Conservation (phyloP, 2,888 invertebrate genomes). For the Ophraella communa region DNA sequence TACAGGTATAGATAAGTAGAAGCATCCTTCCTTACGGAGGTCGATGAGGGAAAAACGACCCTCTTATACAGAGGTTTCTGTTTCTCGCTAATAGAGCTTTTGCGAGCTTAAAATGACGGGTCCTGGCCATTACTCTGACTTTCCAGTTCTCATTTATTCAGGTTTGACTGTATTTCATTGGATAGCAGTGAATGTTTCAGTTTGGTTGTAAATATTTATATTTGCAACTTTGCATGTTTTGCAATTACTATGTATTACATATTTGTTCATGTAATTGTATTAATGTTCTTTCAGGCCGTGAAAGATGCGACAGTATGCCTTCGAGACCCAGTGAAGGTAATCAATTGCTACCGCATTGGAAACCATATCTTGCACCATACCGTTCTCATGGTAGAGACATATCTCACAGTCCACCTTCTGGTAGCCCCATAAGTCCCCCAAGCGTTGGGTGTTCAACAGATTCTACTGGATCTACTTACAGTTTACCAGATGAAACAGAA, state of each 20-base stretch:
- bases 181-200: too few species aligned
- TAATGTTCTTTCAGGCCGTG: constrained; percentile 59
- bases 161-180: too few species aligned
- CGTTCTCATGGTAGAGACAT: constrained; percentile 59
- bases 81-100: too few species aligned
- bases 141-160: too few species aligned
- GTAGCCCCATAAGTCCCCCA: constrained; percentile 68
- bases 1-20: too few species aligned
- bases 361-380: constrained; percentile 46
- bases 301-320: constrained; percentile 84
- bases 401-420: constrained; percentile 60
- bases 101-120: too few species aligned
- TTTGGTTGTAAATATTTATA: background rate
- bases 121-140: too few species aligned
- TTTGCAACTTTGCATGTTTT: background rate
- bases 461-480: constrained; percentile 72
- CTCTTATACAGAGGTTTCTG: too few species aligned
- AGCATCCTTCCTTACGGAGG: too few species aligned
- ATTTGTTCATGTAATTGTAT: background rate
- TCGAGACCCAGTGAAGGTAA: constrained; percentile 72
- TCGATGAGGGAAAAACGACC: too few species aligned
- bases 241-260: background rate
- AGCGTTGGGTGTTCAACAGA: constrained; percentile 67
- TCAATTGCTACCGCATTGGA: constrained; percentile 51
- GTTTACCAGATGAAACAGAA: constrained; percentile 70